Evolutionary conservation across 2,888 invertebrate genomes (phyloP).

Genomic region (Neoscelio sp.): DNA sequence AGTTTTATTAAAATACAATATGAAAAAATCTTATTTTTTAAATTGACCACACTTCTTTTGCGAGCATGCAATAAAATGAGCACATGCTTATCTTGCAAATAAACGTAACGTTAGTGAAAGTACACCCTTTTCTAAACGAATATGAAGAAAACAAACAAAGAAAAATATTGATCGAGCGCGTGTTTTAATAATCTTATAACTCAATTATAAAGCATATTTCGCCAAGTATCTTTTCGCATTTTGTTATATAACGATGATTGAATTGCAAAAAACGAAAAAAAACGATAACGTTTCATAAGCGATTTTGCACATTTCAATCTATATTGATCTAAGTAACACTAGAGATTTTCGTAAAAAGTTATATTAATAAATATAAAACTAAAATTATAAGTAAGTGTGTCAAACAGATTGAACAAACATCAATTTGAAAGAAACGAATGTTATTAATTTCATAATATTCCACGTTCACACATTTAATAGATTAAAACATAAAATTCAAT

Average conservation of each 20-base stretch:
- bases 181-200: background rate
- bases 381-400: too few species aligned
- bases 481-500: background rate
- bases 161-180: background rate
- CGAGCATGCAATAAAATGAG: too few species aligned
- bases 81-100: background rate
- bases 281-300: background rate
- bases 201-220: conserved; percentile 1
- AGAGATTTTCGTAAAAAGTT: background rate
- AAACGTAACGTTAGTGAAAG: background rate
- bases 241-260: background rate
- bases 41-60: too few species aligned
- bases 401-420: too few species aligned
- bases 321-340: background rate
- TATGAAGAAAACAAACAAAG: background rate
- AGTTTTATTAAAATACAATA: too few species aligned
- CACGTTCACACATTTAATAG: too few species aligned
- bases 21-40: too few species aligned
- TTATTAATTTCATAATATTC: too few species aligned
- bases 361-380: too few species aligned
- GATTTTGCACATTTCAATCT: background rate
- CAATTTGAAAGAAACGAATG: too few species aligned
- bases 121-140: background rate
- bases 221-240: background rate
- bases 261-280: background rate